Evolutionary conservation across 2,888 invertebrate species (phyloP).

Genomic region (Hydrotaea diabolus): DNA sequence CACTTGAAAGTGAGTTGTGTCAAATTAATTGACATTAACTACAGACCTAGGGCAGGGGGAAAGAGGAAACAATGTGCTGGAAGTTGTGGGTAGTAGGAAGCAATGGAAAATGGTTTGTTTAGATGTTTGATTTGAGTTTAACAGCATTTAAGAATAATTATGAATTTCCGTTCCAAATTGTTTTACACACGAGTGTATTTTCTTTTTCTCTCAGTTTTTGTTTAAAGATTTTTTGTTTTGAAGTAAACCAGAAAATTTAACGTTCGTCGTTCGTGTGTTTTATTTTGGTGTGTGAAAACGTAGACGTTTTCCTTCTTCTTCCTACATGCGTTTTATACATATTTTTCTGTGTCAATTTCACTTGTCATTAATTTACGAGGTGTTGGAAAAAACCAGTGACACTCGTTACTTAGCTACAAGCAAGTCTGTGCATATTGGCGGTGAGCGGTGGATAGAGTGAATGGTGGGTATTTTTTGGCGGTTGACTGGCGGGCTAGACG

Average conservation of each 20-base stretch:
- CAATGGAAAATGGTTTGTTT: background rate
- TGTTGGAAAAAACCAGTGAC: slow-evolving; percentile 29
- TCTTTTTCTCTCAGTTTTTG: background rate
- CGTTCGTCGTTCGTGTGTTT: background rate
- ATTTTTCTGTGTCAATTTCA: slow-evolving; percentile 45
- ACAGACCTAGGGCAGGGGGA: background rate
- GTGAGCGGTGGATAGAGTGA: background rate
- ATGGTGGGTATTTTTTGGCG: background rate
- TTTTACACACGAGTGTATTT: no score
- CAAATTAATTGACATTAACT: slow-evolving; percentile 13
- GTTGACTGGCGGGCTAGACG: background rate
- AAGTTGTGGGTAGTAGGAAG: background rate
- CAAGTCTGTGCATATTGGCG: background rate
- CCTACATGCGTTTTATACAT: background rate
- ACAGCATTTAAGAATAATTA: background rate
- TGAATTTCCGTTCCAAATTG: background rate
- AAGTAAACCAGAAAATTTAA: slow-evolving; percentile 19
- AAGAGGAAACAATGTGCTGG: no score
- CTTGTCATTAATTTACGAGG: slow-evolving; percentile 44
- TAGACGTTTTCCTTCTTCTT: background rate
- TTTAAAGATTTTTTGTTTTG: slow-evolving; percentile 8
- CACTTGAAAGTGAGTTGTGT: slow-evolving; percentile 5
- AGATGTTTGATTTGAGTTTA: background rate
- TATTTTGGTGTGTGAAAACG: no score
- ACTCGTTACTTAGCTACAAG: background rate